Evolutionary conservation across 1,140 invertebrate species (phyloP).

Genomic region (Drosophila kanapiae): DNA sequence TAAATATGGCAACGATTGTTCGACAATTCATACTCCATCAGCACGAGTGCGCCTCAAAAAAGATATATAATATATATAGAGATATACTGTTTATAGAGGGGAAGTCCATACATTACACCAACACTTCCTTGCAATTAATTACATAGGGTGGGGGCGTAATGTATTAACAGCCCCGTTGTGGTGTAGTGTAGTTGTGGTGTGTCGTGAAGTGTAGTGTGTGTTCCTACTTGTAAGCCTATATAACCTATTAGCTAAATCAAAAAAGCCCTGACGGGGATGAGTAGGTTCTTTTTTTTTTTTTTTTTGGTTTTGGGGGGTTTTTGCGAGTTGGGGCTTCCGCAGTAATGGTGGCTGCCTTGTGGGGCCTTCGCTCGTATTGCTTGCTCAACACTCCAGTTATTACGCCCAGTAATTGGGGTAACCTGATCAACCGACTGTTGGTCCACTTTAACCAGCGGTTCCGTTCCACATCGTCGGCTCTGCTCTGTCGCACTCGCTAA

Average conservation of each 20-base stretch:
- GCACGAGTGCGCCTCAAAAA: conserved; percentile 62
- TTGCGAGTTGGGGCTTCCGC: conserved; percentile 68
- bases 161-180: neutral
- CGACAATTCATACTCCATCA: conserved; percentile 79
- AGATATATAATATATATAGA: conserved; percentile 32
- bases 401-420: conserved; percentile 46
- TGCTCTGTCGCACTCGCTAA: conserved; percentile 30
- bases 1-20: conserved; percentile 82
- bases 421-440: conserved; percentile 75
- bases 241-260: conserved; percentile 66
- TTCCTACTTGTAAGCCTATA: conserved; percentile 22
- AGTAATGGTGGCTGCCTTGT: conserved; percentile 39
- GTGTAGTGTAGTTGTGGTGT: conserved; percentile 18
- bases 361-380: conserved; percentile 79
- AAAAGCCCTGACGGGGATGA: conserved; percentile 17
- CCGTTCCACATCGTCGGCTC: conserved; percentile 51
- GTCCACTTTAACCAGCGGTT: conserved; percentile 83
- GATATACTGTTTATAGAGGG: conserved; percentile 16
- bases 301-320: neutral
- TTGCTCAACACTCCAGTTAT: conserved; percentile 76
- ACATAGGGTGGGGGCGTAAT: neutral
- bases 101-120: neutral
- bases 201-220: neutral
- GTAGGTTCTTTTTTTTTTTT: neutral
- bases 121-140: too few relatives aligned